Conservation (phyloP, 2,888 invertebrate genomes). For the Incurvaria masculella region DNA sequence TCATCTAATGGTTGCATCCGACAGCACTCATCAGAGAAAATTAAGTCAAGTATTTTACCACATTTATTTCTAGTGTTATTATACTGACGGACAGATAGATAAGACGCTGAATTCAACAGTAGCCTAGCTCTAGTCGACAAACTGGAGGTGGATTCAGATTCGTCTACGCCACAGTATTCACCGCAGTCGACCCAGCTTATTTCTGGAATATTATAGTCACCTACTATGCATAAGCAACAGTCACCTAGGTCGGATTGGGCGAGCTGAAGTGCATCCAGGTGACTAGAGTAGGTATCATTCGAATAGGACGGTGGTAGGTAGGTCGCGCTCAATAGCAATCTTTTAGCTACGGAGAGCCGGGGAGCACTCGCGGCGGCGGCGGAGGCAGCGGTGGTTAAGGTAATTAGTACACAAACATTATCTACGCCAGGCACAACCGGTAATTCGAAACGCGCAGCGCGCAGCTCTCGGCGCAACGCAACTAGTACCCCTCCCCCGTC, state of each 20-base stretch:
- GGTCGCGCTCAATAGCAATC: neutral
- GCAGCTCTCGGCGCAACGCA: neutral
- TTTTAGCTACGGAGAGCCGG: neutral
- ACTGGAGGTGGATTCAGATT: neutral
- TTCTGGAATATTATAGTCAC: neutral
- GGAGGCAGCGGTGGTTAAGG: neutral
- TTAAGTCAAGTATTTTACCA: neutral
- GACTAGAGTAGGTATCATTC: neutral
- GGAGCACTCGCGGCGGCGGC: neutral
- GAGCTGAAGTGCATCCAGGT: neutral
- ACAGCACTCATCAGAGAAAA: neutral
- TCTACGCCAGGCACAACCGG: neutral
- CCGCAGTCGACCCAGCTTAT: neutral
- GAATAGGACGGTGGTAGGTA: neutral
- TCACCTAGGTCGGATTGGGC: neutral
- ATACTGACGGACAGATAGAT: neutral
- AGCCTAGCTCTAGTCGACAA: neutral
- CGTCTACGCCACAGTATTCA: neutral
- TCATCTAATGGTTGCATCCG: neutral
- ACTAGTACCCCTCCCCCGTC: neutral
- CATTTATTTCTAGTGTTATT: neutral
- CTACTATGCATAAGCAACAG: neutral
- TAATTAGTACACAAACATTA: neutral
- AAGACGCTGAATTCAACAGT: neutral
- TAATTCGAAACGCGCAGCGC: neutral